Evolutionary conservation across 2,888 invertebrate genomes (phyloP).

Genomic region (Lasioglossum lativentre): DNA sequence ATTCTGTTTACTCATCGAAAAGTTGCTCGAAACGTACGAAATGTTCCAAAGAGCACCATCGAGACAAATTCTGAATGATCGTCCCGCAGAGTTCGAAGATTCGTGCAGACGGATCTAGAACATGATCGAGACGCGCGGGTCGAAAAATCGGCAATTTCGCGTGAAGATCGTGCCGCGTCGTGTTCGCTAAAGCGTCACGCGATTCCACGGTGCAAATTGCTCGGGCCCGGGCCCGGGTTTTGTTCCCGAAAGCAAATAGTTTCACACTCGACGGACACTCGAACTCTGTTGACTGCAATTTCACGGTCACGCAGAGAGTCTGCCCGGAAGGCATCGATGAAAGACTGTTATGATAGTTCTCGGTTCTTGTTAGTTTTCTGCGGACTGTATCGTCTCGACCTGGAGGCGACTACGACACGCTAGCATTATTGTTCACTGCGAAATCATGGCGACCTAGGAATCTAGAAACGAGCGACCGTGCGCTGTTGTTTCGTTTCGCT

Average conservation of each 20-base stretch:
- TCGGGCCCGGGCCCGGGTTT: not conserved
- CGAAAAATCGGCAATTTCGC: constrained; percentile 23
- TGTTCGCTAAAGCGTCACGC: constrained; percentile 52
- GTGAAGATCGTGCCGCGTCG: constrained; percentile 18
- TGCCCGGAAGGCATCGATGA: constrained; percentile 48
- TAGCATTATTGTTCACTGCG: not conserved
- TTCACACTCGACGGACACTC: constrained; percentile 42
- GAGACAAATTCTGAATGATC: not conserved
- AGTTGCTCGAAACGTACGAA: not conserved
- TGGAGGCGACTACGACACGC: not conserved
- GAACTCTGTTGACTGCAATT: constrained; percentile 36
- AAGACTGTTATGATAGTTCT: constrained; percentile 57
- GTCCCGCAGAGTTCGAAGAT: not conserved
- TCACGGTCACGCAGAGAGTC: constrained; percentile 58
- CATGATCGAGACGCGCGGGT: not conserved
- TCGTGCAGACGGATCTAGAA: not conserved
- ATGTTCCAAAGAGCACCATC: not conserved
- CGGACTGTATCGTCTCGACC: constrained; percentile 50
- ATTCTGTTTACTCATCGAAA: not conserved
- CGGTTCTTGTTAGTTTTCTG: constrained; percentile 63
- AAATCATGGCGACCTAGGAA: not conserved
- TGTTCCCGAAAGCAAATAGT: constrained; percentile 40
- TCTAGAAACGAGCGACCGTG: not conserved
- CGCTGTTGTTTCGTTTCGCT: not conserved
- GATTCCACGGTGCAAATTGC: constrained; percentile 41